A percentile compares a stretch with the other conserved stretches of the same genome.
Evolutionary conservation across 2,797 vertebrate species (phyloP).

Genomic region (Amblyraja radiata): DNA sequence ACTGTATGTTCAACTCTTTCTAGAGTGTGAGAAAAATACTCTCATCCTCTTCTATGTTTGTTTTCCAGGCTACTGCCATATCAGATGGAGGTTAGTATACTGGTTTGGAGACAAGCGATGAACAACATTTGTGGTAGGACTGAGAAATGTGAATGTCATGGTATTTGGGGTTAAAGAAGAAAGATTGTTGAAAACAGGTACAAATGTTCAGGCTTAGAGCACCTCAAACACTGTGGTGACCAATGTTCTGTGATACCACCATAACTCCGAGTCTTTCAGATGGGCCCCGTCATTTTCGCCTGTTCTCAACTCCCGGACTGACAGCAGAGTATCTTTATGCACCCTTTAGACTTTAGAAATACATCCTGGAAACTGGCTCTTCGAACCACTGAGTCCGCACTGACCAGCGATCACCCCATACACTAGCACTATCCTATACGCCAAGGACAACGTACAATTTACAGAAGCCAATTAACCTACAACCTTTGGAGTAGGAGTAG

Average conservation of each 20-base stretch:
- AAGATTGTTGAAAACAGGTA: not conserved
- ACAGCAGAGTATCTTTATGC: not conserved
- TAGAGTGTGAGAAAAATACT: not conserved
- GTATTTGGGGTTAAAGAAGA: not conserved
- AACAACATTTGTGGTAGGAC: slow-evolving; percentile 9
- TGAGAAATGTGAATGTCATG: not conserved
- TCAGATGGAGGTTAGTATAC: slow-evolving; percentile 87
- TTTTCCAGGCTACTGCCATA: slow-evolving; percentile 76
- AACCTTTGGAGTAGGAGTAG: too few relatives aligned
- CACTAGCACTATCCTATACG: too few relatives aligned
- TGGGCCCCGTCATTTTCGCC: not conserved
- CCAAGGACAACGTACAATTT: too few relatives aligned
- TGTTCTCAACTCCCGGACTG: not conserved
- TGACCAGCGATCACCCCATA: too few relatives aligned
- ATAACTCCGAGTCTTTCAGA: not conserved
- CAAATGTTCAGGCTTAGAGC: not conserved
- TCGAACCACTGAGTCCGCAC: too few relatives aligned
- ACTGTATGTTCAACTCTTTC: not conserved
- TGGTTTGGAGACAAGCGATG: slow-evolving; percentile 31
- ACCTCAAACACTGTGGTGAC: not conserved
- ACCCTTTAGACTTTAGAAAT: too few relatives aligned
- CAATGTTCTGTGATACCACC: not conserved
- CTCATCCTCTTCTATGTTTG: slow-evolving; percentile 46
- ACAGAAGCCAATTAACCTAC: too few relatives aligned
- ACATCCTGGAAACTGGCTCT: too few relatives aligned